phyloP scores from a whole-genome alignment of 2,113 vertebrate species.

The Daboia siamensis region DNA sequence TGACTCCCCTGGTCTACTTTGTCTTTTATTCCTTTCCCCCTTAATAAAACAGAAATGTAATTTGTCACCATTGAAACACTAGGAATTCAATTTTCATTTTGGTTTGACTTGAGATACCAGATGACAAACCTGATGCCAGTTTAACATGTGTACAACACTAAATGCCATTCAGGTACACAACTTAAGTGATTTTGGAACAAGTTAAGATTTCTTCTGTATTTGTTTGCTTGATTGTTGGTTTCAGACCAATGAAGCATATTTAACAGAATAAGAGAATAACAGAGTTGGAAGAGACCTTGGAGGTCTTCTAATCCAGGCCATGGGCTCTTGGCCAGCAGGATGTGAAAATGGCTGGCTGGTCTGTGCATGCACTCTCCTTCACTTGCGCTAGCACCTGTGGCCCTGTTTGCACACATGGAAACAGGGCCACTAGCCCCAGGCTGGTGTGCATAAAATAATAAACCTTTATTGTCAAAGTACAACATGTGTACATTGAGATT shows the following conservation, averaged over 20 bases:
- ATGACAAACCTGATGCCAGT: not conserved
- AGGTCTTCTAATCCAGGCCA: not conserved
- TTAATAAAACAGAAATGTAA: constrained; percentile 4
- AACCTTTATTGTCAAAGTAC: no score
- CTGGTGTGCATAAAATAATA: no score
- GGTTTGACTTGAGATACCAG: constrained; percentile 3
- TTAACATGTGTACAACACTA: not conserved
- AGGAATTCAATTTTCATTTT: constrained; percentile 3
- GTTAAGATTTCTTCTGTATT: not conserved
- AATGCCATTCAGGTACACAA: not conserved
- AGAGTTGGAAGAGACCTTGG: not conserved
- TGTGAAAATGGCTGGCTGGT: no score
- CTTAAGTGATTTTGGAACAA: not conserved
- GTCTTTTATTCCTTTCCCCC: not conserved
- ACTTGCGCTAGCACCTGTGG: no score
- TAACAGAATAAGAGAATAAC: not conserved
- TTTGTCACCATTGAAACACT: not conserved
- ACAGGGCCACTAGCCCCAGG: no score
- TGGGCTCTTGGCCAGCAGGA: no score
- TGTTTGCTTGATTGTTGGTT: not conserved
- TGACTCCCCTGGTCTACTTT: not conserved
- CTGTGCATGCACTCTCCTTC: no score
- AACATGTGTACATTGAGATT: no score
- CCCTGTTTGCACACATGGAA: no score
- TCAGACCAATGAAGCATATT: not conserved